A percentile compares a stretch with the other conserved stretches of the same genome.
These are phyloP conservation scores for Actinia tenebrosa DNA, from an alignment of 64 coral and sea anemone genomes.

Conservation along the genomic window DNA sequence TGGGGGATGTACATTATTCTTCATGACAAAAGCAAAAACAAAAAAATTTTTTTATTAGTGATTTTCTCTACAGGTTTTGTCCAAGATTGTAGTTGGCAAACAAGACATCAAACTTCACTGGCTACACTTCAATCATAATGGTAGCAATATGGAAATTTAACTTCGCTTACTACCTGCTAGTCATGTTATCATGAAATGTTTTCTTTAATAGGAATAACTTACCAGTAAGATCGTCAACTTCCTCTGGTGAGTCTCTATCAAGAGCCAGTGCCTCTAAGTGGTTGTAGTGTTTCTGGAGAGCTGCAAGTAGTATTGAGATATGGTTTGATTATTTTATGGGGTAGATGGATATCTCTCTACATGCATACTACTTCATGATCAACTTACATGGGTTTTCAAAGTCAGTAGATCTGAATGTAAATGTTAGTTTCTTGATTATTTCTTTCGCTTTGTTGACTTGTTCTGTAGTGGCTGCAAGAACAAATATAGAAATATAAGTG, in stretches of 20 bases:
- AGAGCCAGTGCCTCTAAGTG: conserved; percentile 87
- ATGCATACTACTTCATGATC: not conserved
- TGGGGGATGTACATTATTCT: too few relatives aligned
- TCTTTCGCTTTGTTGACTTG: conserved; percentile 92
- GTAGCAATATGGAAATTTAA: too few relatives aligned
- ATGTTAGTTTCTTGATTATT: conserved; percentile 78
- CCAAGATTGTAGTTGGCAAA: too few relatives aligned
- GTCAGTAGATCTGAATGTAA: conserved; percentile 55
- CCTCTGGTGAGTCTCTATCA: conserved; percentile 83
- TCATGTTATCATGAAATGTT: too few relatives aligned
- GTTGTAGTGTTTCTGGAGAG: conserved; percentile 93
- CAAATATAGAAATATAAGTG: not conserved
- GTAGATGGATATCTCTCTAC: not conserved
- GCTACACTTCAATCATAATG: too few relatives aligned
- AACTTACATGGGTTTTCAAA: conserved; percentile 99
- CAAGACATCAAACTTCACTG: too few relatives aligned
- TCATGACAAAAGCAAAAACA: too few relatives aligned
- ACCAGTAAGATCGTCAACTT: conserved; percentile 83
- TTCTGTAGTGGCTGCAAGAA: conserved; percentile 68
- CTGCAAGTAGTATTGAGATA: conserved; percentile 21
- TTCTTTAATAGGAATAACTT: not conserved
- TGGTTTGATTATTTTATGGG: too few relatives aligned
- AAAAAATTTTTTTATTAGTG: too few relatives aligned
- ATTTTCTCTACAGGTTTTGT: too few relatives aligned
- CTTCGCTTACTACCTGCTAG: too few relatives aligned